Base-by-base conservation (phyloP, 2,113 vertebrate genomes). In the Hypomesus transpacificus region DNA sequence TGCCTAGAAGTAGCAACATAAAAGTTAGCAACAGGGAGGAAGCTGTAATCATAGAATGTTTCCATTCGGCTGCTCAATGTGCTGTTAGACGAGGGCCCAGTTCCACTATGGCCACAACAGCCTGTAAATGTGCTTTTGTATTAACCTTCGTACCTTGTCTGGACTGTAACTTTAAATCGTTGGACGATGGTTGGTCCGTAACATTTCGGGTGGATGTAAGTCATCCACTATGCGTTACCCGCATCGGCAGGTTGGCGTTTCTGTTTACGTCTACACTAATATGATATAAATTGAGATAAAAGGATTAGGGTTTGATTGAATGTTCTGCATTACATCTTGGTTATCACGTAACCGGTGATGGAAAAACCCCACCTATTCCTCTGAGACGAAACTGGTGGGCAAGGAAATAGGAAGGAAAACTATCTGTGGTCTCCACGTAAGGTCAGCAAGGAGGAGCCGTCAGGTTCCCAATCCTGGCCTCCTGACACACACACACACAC, bases 331-430 rank as follows among this genome's bases (percentile, higher is more conserved):
- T 46, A 46, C 2, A 11, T 46, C 39, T 46, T 11, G 39, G 39
- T 46, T 46, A 46, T 46, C 39, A 46, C 9, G 39, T 11, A 46
- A 21, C 63, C 22, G n/a, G 14, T 65, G 11, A 18, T 20, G 28
- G 46, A 34, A 59, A 78, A 80, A 73, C 52, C 1, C 18, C 79
- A 75, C 74, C 81, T 81, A 81, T 86, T 86, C 80, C 83, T 76
- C 82, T 82, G 14, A 54, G 82, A 18, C 79, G 89, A 89, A 90
- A 88, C 83, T 74, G 34, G 66, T 6, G 66, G 69, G 61, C 73
- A 68, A 53, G 60, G 20, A 80, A 85, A 76, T 75, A 68, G 81
- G 89, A 90, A 90, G 81, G 64, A 87, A 88, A 89, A 89, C 87
- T 81, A 80, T 63, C 74, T 75, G 75, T 73, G 86, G 84, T 84